Percentiles rank a stretch among this genome's conserved stretches.
These are phyloP conservation scores for Sesia bembeciformis DNA, from an alignment of 2,888 invertebrate species.

Conservation along the genomic window DNA sequence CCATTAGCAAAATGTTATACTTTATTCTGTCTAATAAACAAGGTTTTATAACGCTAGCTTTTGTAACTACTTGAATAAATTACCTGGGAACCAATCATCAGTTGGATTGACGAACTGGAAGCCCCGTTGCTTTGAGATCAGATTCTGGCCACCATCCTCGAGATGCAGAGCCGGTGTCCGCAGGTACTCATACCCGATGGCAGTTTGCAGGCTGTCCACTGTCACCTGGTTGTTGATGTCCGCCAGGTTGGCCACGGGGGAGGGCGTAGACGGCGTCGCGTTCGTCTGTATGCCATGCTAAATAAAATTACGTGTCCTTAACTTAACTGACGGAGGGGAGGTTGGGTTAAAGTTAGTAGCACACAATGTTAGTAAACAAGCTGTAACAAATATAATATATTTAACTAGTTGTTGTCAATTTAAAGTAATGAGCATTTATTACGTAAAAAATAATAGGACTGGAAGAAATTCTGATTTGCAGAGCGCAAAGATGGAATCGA, in stretches of 20 bases:
- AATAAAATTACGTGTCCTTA: conserved; percentile 65
- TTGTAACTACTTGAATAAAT: conserved; percentile 1
- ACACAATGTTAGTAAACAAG: conserved; percentile 1
- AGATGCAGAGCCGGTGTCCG: conserved; percentile 80
- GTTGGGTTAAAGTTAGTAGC: conserved; percentile 24
- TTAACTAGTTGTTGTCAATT: no score
- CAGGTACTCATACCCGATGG: conserved; percentile 88
- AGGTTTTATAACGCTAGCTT: no score
- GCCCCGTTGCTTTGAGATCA: conserved; percentile 84
- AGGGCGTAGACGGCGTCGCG: conserved; percentile 88
- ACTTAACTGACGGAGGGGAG: conserved; percentile 32
- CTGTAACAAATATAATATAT: no score
- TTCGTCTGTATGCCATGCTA: conserved; percentile 87
- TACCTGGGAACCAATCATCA: conserved; percentile 91
- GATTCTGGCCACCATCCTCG: conserved; percentile 81
- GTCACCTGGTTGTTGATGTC: conserved; percentile 83
- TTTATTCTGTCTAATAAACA: no score
- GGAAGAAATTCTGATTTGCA: no score
- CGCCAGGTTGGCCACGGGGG: conserved; percentile 87
- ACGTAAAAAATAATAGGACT: no score
- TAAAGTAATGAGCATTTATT: no score
- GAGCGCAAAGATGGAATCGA: no score
- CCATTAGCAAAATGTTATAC: no score
- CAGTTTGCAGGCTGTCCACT: conserved; percentile 82
- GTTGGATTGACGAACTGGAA: conserved; percentile 91